These are phyloP conservation scores for Sylvietta virens DNA, from an alignment of 2,113 vertebrate species.

Conservation along the genomic window DNA sequence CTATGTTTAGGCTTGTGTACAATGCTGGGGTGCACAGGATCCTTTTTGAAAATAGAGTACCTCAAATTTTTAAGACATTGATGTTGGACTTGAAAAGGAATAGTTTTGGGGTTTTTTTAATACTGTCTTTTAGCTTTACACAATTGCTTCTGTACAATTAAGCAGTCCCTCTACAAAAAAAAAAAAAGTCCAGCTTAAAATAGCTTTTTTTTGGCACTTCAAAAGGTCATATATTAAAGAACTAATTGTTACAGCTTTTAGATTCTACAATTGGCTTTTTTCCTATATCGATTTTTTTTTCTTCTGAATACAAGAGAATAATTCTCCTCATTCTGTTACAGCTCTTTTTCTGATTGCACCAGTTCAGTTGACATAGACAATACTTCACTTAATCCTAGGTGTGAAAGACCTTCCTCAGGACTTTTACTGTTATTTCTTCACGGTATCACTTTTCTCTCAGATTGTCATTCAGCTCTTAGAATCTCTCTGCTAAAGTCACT, in stretches of 20 bases:
- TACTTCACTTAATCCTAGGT: background rate
- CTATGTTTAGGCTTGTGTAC: background rate
- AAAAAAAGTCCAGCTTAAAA: slow-evolving; percentile 49
- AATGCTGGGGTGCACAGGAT: background rate
- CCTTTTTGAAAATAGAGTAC: background rate
- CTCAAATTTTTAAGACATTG: background rate
- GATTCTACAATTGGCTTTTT: slow-evolving; percentile 13
- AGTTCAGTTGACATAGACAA: background rate
- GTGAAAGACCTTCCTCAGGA: background rate
- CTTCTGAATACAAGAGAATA: slow-evolving; percentile 1
- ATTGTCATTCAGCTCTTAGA: background rate
- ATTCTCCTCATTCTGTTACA: slow-evolving; percentile 12
- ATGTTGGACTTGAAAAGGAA: background rate
- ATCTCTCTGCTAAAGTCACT: background rate
- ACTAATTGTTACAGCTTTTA: slow-evolving; percentile 59
- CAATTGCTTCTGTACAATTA: slow-evolving; percentile 56
- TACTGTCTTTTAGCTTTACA: background rate
- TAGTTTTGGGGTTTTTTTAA: background rate
- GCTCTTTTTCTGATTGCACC: background rate
- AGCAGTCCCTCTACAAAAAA: slow-evolving; percentile 30
- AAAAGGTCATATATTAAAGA: slow-evolving; percentile 57
- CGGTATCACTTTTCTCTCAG: background rate
- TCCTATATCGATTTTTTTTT: slow-evolving; percentile 32
- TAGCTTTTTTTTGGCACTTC: slow-evolving; percentile 52
- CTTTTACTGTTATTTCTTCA: background rate